Conservation (phyloP, 2,797 vertebrate species). For the Platyrinchus mystaceus region DNA sequence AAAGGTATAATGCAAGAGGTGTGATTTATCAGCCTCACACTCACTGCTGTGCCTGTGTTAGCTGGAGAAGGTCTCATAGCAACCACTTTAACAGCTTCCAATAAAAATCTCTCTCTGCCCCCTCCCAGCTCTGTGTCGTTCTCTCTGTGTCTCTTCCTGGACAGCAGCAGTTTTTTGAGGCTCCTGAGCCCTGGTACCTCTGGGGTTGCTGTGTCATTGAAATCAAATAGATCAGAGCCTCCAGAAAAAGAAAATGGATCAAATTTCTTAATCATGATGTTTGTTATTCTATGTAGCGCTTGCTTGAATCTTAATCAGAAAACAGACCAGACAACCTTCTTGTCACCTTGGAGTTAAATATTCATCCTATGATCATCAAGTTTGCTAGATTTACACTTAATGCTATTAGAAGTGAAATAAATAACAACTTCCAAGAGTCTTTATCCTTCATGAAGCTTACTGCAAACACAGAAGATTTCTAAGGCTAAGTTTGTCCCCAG, state of each 20-base stretch:
- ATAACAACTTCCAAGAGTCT: not conserved
- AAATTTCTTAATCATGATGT: not conserved
- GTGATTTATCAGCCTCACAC: slow-evolving; percentile 60
- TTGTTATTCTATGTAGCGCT: not conserved
- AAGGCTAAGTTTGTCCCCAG: not conserved
- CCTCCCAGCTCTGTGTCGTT: slow-evolving; percentile 54
- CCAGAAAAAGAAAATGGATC: not conserved
- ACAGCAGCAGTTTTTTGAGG: slow-evolving; percentile 23
- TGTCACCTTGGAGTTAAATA: not conserved
- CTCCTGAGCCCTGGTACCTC: not conserved
- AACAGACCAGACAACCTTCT: not conserved
- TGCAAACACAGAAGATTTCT: not conserved
- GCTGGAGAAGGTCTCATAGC: slow-evolving; percentile 77
- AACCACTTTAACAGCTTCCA: slow-evolving; percentile 78
- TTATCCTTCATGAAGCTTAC: not conserved
- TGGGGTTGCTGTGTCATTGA: not conserved
- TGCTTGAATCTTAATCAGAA: not conserved
- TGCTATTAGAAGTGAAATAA: not conserved
- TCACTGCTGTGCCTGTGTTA: slow-evolving; percentile 63
- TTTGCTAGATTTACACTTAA: not conserved
- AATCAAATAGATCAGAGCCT: not conserved
- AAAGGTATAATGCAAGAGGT: slow-evolving; percentile 56
- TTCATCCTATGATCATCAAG: not conserved
- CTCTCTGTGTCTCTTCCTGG: slow-evolving; percentile 13
- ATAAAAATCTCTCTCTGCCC: slow-evolving; percentile 74